Evolutionary conservation across 2,888 invertebrate genomes (phyloP), one percentile per base, ranked within the genome.

Genomic region (Aphodius granarius): DNA sequence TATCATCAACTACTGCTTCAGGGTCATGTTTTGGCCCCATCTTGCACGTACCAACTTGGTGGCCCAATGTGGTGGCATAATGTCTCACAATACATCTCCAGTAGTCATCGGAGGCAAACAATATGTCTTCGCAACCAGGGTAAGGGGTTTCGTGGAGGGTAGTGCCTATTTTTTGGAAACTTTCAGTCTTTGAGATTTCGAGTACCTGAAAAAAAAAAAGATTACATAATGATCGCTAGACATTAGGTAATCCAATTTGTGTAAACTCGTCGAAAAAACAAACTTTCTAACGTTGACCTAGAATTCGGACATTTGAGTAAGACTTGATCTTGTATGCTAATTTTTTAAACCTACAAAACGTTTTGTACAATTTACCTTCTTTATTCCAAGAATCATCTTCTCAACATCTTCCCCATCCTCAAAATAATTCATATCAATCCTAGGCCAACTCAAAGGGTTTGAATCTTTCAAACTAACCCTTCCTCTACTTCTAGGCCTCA

Each of bases 401-500:
- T 88, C 86, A n/a, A 95, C 82, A 84, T 97, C 97, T 22, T 91
- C 90, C 3, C 90, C 89, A 81, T 93, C 87, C 73, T 91, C 88
- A 84, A 96, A 93, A 86, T 96, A 97, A 87, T 97, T 96, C 0
- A 95, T 92, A 71, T 94, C 90, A 83, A 97, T 92, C 73, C 90
- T 87, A 0, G 97, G 97, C 86, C 93, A 92, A 73, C 94, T 92
- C 20, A 91, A 88, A 0, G 96, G 95, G 87, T 94, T 92, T 0
- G 89, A 86, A 73, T 93, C 93, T 76, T 91, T 91, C 72, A 98
- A 87, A 17, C 88, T 89, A 70, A 95, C 89, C 68, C 93, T 89
- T 0, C 95, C 95, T 17, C 91, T 89, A 81, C 95, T 95, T 75
- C 91, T 91, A 0, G 95, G 95, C 18, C 93, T 89, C 83, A 95